Evolutionary conservation across 2,888 invertebrate genomes (phyloP).

Genomic region (Sympetrum striolatum): DNA sequence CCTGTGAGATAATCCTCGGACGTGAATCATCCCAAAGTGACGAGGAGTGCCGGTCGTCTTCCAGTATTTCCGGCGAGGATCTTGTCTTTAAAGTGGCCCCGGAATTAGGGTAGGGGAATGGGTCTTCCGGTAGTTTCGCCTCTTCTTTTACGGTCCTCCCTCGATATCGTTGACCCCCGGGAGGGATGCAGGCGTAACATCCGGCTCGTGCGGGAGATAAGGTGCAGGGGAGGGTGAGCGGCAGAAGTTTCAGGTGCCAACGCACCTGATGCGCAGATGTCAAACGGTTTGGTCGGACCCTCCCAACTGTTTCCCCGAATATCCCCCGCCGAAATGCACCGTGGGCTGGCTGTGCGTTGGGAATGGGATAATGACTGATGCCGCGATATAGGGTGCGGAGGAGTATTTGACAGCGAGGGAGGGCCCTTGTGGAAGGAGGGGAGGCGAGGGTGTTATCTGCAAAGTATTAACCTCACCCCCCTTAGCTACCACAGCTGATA

Average conservation of each 20-base stretch:
- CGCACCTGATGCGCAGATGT: conserved; percentile 39
- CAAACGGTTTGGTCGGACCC: not conserved
- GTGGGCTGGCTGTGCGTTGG: not conserved
- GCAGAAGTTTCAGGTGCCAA: conserved; percentile 30
- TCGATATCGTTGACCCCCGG: conserved; percentile 16
- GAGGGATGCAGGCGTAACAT: not conserved
- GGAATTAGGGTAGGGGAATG: too few relatives aligned
- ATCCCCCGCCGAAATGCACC: not conserved
- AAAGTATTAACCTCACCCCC: too few relatives aligned
- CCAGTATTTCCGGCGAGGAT: not conserved
- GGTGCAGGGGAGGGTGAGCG: not conserved
- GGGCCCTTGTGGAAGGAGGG: not conserved
- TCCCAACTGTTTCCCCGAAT: not conserved
- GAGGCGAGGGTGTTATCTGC: too few relatives aligned
- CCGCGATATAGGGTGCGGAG: not conserved
- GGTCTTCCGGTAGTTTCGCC: conserved; percentile 12
- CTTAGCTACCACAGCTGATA: too few relatives aligned
- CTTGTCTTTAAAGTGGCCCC: not conserved
- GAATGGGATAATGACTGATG: conserved; percentile 18
- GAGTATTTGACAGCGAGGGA: not conserved
- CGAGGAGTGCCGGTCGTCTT: not conserved
- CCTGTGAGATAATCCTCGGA: too few relatives aligned
- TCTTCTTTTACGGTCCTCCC: conserved; percentile 5
- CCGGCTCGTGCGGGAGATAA: not conserved
- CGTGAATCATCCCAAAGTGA: not conserved